Percentiles rank a stretch among this genome's conserved stretches.
Evolutionary conservation across 2,888 invertebrate genomes (phyloP).

Genomic region (Enchytraeus crypticus): DNA sequence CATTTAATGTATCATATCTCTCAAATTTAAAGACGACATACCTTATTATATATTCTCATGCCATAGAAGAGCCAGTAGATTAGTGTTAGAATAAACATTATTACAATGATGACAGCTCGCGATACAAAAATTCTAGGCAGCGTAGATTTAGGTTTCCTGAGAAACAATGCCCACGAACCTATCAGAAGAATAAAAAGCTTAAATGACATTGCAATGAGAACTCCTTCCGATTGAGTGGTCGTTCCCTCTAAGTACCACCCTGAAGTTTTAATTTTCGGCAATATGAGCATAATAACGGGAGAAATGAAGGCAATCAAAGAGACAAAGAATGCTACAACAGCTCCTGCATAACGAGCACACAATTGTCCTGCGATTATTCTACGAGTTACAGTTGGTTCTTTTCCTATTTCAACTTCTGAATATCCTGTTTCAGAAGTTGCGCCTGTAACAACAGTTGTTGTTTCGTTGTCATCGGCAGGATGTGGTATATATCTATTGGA

Average conservation of each 20-base stretch:
- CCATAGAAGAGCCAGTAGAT: slow-evolving; percentile 97
- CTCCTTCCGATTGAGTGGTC: slow-evolving; percentile 61
- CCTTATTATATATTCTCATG: slow-evolving; percentile 61
- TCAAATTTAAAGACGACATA: no score
- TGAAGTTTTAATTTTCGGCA: slow-evolving; percentile 72
- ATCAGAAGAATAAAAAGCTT: slow-evolving; percentile 78
- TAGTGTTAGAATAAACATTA: slow-evolving; percentile 82
- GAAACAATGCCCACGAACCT: slow-evolving; percentile 85
- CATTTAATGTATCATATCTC: no score
- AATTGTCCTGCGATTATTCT: no score
- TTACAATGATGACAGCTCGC: slow-evolving; percentile 74
- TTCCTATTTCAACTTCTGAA: no score
- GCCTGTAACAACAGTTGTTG: no score
- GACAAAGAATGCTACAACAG: slow-evolving; percentile 68
- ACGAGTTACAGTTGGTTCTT: no score
- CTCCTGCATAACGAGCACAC: slow-evolving; percentile 63
- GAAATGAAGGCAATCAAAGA: slow-evolving; percentile 77
- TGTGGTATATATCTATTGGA: no score
- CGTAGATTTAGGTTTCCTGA: slow-evolving; percentile 72
- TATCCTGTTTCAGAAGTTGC: no score
- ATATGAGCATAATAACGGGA: slow-evolving; percentile 85
- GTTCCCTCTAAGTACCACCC: slow-evolving; percentile 34
- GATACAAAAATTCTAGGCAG: slow-evolving; percentile 85
- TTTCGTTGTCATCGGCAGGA: no score
- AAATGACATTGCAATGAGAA: slow-evolving; percentile 79